Base-by-base conservation (phyloP, 2,888 invertebrate species). In the Lycophotia porphyrea region DNA sequence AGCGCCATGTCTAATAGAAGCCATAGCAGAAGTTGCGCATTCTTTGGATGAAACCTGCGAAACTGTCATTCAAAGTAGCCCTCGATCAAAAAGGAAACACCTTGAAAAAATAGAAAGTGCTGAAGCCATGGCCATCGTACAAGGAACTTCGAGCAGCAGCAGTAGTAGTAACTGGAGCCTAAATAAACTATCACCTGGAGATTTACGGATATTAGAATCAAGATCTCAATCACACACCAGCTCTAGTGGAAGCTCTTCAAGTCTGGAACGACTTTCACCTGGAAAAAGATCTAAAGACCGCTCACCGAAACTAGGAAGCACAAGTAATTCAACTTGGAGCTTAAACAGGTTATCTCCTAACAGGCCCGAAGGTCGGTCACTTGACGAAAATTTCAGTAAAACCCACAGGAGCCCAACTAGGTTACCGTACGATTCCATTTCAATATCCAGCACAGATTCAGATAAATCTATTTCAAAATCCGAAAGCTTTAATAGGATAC, bases 1-100 rank as follows among this genome's bases (percentile, higher is more conserved):
- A 55, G 91, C 89, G 49, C 91, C 97, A 88, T 97, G 93, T 82
- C 92, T 98, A 27, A 91, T 98, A 67, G 97, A 97, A 91, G 97
- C 98, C 2, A 97, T 97, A 0, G 97, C 97, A 1, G 97, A 97
- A 66, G 97, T 97, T 0, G 97, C 97, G 1, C 97, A 97, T 85
- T 97, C 97, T 2, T 90, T 98, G 65, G 98, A 98, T 87, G 97
- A 97, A 89, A 97, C 98, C 1, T 97, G 98, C 34, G 98, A 97
- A 90, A 97, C 97, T 49, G 97, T 97, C 0, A 97, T 97, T 74
- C 97, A 97, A 91, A 97, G 97, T 27, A 97, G 97, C 88, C 97
- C 97, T 44, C 93, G 97, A 82, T 94, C 96, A 1, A 97, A 96
- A 87, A 90, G 97, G 81, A 96, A 94, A 90, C 95, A 97, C 63